A percentile compares a stretch with the other conserved stretches of the same genome.
These are phyloP conservation scores for Congeria kusceri DNA, from an alignment of 2,888 invertebrate genomes.

Conservation along the genomic window DNA sequence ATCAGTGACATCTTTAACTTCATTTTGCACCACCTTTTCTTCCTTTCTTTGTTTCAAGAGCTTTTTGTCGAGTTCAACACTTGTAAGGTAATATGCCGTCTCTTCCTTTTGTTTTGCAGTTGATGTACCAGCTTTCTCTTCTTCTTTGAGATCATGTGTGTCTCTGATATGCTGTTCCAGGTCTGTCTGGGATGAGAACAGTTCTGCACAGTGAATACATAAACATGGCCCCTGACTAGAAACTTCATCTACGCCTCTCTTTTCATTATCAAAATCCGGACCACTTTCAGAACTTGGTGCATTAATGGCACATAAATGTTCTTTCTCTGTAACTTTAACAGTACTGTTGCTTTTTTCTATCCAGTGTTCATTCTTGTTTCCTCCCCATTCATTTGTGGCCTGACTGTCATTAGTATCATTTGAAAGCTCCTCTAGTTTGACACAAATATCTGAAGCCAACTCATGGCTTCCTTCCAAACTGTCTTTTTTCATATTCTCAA, in stretches of 20 bases:
- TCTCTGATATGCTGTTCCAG: too few relatives aligned
- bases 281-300: too few relatives aligned
- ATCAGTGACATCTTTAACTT: too few relatives aligned
- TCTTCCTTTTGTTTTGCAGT: not conserved
- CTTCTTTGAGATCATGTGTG: not conserved
- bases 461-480: too few relatives aligned
- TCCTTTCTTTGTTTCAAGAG: too few relatives aligned
- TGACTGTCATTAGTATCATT: conserved; percentile 11
- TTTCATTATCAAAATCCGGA: not conserved
- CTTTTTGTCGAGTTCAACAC: not conserved
- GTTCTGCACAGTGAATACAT: conserved; percentile 10
- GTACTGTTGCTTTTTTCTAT: not conserved
- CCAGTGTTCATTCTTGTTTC: not conserved
- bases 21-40: too few relatives aligned
- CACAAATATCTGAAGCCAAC: not conserved
- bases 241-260: not conserved
- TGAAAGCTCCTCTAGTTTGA: conserved; percentile 4
- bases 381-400: not conserved
- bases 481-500: too few relatives aligned
- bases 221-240: not conserved
- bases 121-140: not conserved
- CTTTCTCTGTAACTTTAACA: too few relatives aligned
- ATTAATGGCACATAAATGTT: too few relatives aligned
- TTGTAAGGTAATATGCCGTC: conserved; percentile 4
- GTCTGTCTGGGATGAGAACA: not conserved